Evolutionary conservation across 2,888 invertebrate genomes (phyloP), one percentile per base, ranked within the genome.

Genomic region (Drosophila anomelani): DNA sequence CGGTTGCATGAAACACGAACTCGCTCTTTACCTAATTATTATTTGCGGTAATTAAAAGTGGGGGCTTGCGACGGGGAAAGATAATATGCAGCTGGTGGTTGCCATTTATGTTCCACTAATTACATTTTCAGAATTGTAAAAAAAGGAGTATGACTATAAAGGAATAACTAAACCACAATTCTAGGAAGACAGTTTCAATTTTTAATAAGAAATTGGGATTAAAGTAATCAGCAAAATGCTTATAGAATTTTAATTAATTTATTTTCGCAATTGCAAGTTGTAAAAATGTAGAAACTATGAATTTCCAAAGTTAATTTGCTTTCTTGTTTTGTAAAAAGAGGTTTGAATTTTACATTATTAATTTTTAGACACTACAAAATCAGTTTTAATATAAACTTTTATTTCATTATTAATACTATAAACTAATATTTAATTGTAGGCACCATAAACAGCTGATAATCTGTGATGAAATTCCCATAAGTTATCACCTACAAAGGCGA

Each of bases 11-110:
- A 41, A 68, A 66, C 61, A 62, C 17, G 73, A 41, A 49, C 43
- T 63, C 46, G 55, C 36, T 66, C 67, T 34, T 47, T 46, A 46
- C 58, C 55, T 75, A 76, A 70, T 61, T 59, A 59, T 34, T 56
- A 39, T 56, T 59, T 20, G 15, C 38, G 3, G 56, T 55, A 58
- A 58, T 76, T 75, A 75, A 36, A 23, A 7, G 41, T 20, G 34
- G 3, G 36, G 41, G 20, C 1, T 29, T 23, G 17, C 23, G 10
- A 17, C 6, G 5, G 26, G 10, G 15, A 6, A 9, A 1, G 5
- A 29, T 57, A 17, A 20, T 44, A n/a, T 39, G 41, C 20, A 32
- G 5, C 9, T 32, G 15, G 32, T 51, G 20, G 38, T 29, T 41
- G 51, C 15, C 13, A 20, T 13, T 13, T 51, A 61, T 26, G 4